Evolutionary conservation across 2,888 invertebrate genomes (phyloP).

Genomic region (Maniola hyperantus): DNA sequence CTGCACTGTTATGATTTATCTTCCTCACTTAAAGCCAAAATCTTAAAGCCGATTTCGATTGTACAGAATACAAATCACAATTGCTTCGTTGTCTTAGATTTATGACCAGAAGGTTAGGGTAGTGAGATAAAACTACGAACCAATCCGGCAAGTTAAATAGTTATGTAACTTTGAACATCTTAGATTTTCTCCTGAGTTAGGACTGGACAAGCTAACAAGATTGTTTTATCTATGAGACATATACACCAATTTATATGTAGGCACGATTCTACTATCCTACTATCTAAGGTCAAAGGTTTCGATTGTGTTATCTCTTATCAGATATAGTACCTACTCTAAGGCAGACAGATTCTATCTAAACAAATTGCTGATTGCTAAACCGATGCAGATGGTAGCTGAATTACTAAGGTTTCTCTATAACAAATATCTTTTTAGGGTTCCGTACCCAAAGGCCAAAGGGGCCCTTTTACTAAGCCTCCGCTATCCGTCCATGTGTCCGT

Average conservation of each 20-base stretch:
- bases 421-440: neutral
- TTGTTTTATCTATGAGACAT: neutral
- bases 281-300: conserved; percentile 6
- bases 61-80: conserved; percentile 6
- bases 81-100: conserved; percentile 34
- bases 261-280: too few species aligned
- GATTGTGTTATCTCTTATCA: neutral
- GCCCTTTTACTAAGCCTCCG: too few species aligned
- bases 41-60: conserved; percentile 17
- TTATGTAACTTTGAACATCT: conserved; percentile 30
- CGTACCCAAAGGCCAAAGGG: too few species aligned
- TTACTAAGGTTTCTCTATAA: too few species aligned
- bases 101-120: conserved; percentile 38
- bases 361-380: too few species aligned
- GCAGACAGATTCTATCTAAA: too few species aligned
- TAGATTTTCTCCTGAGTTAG: conserved; percentile 20
- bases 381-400: too few species aligned
- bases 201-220: neutral
- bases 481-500: too few species aligned
- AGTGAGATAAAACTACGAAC: conserved; percentile 35
- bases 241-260: conserved; percentile 3
- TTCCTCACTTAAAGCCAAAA: neutral
- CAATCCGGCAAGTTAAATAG: conserved; percentile 35
- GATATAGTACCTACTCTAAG: neutral
- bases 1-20: too few species aligned